Evolutionary conservation across 1,140 invertebrate genomes (phyloP), one percentile per base, ranked within the genome.

Genomic region (Rhyacophila brunnea): DNA sequence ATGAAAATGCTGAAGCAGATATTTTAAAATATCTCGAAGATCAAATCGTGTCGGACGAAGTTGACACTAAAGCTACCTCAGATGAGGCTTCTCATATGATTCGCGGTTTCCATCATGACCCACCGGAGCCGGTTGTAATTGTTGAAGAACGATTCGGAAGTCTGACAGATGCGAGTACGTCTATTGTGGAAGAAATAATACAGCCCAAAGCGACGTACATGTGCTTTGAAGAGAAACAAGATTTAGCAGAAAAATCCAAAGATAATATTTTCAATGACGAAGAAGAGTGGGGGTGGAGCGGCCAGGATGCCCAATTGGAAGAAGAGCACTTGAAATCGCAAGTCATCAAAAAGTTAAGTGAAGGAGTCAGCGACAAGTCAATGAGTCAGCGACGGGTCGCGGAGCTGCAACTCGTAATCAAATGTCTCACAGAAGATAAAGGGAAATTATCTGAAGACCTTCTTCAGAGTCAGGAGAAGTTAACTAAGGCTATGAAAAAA

Each of bases 401-500:
- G 17, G 60, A 66, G 42, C 18, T 60, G 20, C 23, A 66, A 46
- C 36, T 11, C 19, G 19, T 6, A 34, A 60, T n/a, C 40, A 28
- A 60, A 43, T 17, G 6, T 11, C 57, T 65, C 45, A 65, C 35
- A 1, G 46, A 54, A 59, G 66, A 71, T 44, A 79, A 78, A 59
- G 65, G 70, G 13, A 64, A 62, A 28, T 58, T 79, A 4, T 68
- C 76, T n/a, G 74, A 83, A 17, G 86, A 89, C 43, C 74, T 86
- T 6, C 79, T 80, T 56, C 71, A 79, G 3, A 71, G 78, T 20
- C 86, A 90, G 67, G 66, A 81, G 1, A 88, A 88, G 65, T 83
- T 83, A 18, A 76, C 79, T 6, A 90, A 89, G 74, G 79, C 88
- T 11, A 73, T 91, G 58, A 90, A 85, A 66, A 90, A 90, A 70